Base-by-base conservation (phyloP, 2,113 vertebrate species). In the Atherinomorus stipes region DNA sequence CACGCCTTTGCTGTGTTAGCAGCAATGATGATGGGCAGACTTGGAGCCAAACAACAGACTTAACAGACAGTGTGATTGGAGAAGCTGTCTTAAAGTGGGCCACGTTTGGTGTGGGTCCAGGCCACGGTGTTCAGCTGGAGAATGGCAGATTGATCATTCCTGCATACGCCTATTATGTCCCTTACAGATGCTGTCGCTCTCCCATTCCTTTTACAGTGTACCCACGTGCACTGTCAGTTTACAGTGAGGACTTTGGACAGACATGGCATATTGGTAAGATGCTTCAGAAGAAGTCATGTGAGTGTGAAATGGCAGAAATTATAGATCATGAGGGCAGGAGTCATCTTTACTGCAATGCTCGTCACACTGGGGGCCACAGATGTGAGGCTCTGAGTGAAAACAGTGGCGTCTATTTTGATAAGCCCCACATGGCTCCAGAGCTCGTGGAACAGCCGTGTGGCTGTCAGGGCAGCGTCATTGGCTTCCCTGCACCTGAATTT, bases 381-480 rank as follows among this genome's bases (percentile, higher is more conserved):
- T 93, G 93, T 0, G 95, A 95, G 58, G 95, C 96, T 0, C 28
- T 96, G 22, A 97, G 96, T 54, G 7, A 63, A 2, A 90, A 94
- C 64, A 26, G 52, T 0, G 96, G 95, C 6, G n/a, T 80, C 44
- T 75, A 19, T 2, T 98, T 98, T 23, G 74, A 91, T 70, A 90
- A 64, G 4, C 80, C 89, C 2, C 56, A 40, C 57, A 59, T 63
- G 9, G 95, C 91, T 52, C 15, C 0, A 0, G 87, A 90, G 63
- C 92, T 99, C 2, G 63, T 74, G 0, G 97, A 99, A 18, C 89
- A 93, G 0, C 81, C 51, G 0, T 53, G 7, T 0, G 97, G 97
- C 0, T 99, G 98, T 49, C 97, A 99, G 37, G 98, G 98, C 40
- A 99, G 97, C 40, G 93, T 99, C 38, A 87, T 99, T 31, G 94